Conservation (phyloP, 2,113 vertebrate species). For the Psammodynastes pulverulentus region DNA sequence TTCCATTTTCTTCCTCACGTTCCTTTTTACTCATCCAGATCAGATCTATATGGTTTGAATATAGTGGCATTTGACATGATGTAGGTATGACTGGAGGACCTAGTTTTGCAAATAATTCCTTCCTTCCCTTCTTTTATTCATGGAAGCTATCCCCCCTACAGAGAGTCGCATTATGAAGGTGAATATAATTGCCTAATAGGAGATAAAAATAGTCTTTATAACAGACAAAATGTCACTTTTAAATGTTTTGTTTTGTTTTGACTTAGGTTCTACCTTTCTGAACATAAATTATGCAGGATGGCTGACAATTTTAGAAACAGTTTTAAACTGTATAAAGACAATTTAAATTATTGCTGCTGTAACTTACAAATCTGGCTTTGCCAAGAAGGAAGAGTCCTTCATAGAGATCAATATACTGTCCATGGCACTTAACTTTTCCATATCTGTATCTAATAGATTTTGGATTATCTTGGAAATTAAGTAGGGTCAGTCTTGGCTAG, state of each 20-base stretch:
- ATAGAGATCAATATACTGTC: neutral
- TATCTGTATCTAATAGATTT: neutral
- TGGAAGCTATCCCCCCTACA: neutral
- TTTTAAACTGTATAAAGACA: neutral
- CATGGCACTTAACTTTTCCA: neutral
- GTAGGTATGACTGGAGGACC: neutral
- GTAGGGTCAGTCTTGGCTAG: neutral
- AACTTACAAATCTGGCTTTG: neutral
- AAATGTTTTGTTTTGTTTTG: neutral
- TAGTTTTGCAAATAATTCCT: neutral
- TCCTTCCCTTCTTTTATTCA: neutral
- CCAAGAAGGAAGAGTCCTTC: neutral
- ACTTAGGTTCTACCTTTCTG: neutral
- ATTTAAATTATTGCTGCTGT: neutral
- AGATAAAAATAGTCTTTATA: neutral
- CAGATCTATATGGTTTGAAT: neutral
- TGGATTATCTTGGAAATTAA: neutral
- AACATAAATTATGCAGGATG: neutral
- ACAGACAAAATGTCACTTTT: neutral
- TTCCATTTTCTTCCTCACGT: neutral
- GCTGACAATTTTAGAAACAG: neutral
- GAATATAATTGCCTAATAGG: neutral
- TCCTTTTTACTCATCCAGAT: neutral
- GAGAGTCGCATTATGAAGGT: neutral
- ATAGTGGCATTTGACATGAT: neutral